Base-by-base conservation (phyloP, 2,113 vertebrate species). In the Xenopus borealis region DNA sequence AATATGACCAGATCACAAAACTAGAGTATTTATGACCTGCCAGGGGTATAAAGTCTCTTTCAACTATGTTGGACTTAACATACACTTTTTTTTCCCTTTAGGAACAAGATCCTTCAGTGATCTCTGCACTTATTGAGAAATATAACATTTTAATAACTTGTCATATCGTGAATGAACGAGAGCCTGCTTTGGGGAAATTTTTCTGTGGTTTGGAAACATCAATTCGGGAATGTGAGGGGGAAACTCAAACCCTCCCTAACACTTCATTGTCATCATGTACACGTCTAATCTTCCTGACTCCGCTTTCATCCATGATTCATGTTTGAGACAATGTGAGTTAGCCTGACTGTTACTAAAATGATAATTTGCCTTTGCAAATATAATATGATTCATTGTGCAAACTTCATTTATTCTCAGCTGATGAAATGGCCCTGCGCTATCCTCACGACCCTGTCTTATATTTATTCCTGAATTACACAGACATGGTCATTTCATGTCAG, bases 401-500 rank as follows among this genome's bases (percentile, higher is more conserved):
- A 62, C 40, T 27, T 57, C 72, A 68, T 75, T 68, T 47, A 68
- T 75, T 44, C 23, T 52, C 73, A 69, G 73, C 66, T 75, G 73
- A 40, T 69, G 66, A 75, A 75, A 75, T 50, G 27, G 33, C 18
- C 11, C 59, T 50, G 11, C 20, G 18, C 65, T 69, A 62, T 75
- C 46, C 44, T 12, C 46, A 55, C 66, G 45, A 53, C 58, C 18
- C n/a, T 55, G 20, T 75, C 27, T 69, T 53, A 53, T 69, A 14
- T 55, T n/a, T n/a, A 58, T 69, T 75, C 23, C 62, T n/a, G 52
- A 18, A 47, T 75, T 63, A 44, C 23, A 69, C 18, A 23, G 62
- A 69, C 3, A 16, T 11, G 30, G 73, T 69, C n/a, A 75, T 75
- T 27, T 27, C 3, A 27, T 27, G 3, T 27, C 23, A 27, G 3